Percentiles rank a stretch among this genome's conserved stretches.
Conservation (phyloP, 2,113 vertebrate genomes). For the Arothron firmamentum region DNA sequence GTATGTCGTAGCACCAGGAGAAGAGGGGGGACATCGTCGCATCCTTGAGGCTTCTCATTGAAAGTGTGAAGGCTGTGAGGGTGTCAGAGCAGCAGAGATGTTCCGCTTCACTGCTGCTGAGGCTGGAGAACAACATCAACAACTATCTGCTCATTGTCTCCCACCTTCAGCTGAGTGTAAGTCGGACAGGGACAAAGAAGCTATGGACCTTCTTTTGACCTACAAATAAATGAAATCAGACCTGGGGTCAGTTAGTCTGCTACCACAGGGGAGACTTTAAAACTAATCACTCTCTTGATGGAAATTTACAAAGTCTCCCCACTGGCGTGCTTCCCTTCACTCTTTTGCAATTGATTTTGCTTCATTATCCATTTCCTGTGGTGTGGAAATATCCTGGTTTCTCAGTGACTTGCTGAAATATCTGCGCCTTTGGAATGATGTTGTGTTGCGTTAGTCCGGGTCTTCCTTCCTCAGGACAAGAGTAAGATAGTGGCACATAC, state of each 20-base stretch:
- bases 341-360: slow-evolving; percentile 13
- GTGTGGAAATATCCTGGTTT: slow-evolving; percentile 56
- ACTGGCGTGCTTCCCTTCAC: slow-evolving; percentile 25
- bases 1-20: slow-evolving; percentile 50
- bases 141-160: slow-evolving; percentile 67
- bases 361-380: slow-evolving; percentile 27
- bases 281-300: slow-evolving; percentile 6
- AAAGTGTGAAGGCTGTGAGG: slow-evolving; percentile 49
- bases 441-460: slow-evolving; percentile 34
- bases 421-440: slow-evolving; percentile 13
- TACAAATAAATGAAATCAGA: too few species aligned
- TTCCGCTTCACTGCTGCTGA: slow-evolving; percentile 45
- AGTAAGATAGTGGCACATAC: slow-evolving; percentile 53
- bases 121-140: slow-evolving; percentile 62
- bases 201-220: neutral
- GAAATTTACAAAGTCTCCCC: slow-evolving; percentile 22
- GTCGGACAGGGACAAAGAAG: neutral
- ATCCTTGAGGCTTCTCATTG: slow-evolving; percentile 54
- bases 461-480: slow-evolving; percentile 69
- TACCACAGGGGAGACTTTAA: slow-evolving; percentile 5
- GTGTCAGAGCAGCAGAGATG: slow-evolving; percentile 43
- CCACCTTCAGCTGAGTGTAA: slow-evolving; percentile 60
- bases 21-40: slow-evolving; percentile 61
- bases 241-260: too few species aligned
- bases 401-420: slow-evolving; percentile 23